Evolutionary conservation across 2,113 vertebrate genomes (phyloP).

Genomic region (Alethe diademata): DNA sequence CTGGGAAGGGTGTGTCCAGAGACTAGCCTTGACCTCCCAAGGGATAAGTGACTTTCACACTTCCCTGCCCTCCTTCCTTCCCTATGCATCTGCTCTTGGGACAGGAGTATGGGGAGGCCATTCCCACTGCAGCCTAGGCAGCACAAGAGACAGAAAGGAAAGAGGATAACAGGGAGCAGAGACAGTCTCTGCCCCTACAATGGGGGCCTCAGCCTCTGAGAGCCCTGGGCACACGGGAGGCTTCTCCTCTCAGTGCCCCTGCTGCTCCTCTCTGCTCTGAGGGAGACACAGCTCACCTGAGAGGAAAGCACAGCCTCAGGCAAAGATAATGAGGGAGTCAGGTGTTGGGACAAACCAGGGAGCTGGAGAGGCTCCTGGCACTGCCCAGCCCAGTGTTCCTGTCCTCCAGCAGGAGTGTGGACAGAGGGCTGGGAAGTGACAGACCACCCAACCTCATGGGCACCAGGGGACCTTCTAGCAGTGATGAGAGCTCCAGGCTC

Average conservation of each 20-base stretch:
- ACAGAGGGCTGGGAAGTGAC: background rate
- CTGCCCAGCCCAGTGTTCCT: background rate
- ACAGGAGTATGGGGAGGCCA: background rate
- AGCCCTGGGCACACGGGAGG: fast-evolving
- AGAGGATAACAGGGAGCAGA: background rate
- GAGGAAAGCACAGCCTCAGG: background rate
- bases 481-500: background rate
- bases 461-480: background rate
- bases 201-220: fast-evolving
- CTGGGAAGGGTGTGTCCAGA: background rate
- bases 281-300: background rate
- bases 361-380: background rate
- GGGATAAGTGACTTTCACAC: background rate
- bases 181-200: background rate
- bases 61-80: background rate
- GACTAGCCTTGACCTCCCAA: background rate
- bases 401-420: background rate
- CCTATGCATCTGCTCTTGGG: background rate
- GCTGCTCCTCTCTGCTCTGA: background rate
- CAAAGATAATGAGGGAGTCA: background rate
- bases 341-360: background rate
- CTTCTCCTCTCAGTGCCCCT: background rate
- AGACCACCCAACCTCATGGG: background rate
- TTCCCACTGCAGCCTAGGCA: background rate
- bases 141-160: background rate